A percentile compares a stretch with the other conserved stretches of the same genome.
These are phyloP conservation scores for Clunio marinus DNA, from an alignment of 2,888 invertebrate genomes.

Conservation along the genomic window DNA sequence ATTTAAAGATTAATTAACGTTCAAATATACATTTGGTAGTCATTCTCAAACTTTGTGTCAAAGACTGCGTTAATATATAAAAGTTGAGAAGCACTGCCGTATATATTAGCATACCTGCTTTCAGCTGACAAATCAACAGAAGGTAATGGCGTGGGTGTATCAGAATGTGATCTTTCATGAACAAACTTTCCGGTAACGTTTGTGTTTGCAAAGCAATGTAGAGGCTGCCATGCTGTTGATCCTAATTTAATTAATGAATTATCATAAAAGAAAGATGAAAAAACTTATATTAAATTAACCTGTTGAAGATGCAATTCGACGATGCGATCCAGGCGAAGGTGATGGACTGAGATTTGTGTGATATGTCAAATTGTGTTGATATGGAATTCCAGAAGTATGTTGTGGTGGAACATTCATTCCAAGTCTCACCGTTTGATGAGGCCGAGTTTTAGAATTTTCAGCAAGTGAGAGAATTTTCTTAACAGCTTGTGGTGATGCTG, in stretches of 20 bases:
- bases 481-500: slow-evolving; percentile 95
- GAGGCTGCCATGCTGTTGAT: slow-evolving; percentile 41
- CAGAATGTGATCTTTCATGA: slow-evolving; percentile 86
- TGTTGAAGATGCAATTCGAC: slow-evolving; percentile 58
- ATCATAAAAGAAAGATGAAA: not conserved
- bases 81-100: too few species aligned
- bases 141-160: slow-evolving; percentile 77
- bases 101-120: slow-evolving; percentile 65
- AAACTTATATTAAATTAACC: slow-evolving; percentile 41
- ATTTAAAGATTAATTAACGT: slow-evolving; percentile 43
- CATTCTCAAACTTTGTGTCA: too few species aligned
- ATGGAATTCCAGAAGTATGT: slow-evolving; percentile 43
- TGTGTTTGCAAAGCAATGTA: slow-evolving; percentile 46
- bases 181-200: slow-evolving; percentile 48
- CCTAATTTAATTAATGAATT: slow-evolving; percentile 28
- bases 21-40: too few species aligned
- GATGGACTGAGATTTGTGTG: slow-evolving; percentile 44
- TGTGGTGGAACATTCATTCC: slow-evolving; percentile 54
- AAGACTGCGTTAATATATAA: too few species aligned
- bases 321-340: slow-evolving; percentile 57
- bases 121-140: slow-evolving; percentile 88
- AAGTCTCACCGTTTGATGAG: slow-evolving; percentile 79
- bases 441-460: slow-evolving; percentile 81
- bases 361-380: slow-evolving; percentile 40
- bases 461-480: slow-evolving; percentile 90